These are phyloP conservation scores for Troilus luridus DNA, from an alignment of 2,888 invertebrate species.

Conservation along the genomic window DNA sequence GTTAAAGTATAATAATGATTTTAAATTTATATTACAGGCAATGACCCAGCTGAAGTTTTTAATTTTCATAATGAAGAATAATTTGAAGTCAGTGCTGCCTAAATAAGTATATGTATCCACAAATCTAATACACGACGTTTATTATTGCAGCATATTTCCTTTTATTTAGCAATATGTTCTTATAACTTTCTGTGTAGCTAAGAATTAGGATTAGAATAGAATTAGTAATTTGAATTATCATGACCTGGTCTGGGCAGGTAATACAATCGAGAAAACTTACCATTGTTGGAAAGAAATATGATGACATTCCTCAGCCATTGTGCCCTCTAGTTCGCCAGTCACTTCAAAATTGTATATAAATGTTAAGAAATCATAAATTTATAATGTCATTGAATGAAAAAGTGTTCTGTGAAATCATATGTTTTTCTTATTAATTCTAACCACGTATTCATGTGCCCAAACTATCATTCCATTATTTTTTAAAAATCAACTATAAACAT, in stretches of 20 bases:
- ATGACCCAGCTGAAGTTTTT: slow-evolving; percentile 35
- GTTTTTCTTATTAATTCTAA: not conserved
- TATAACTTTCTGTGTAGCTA: not conserved
- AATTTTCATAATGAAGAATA: not conserved
- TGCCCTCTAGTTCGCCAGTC: slow-evolving; percentile 9
- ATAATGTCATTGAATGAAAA: not conserved
- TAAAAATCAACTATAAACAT: not conserved
- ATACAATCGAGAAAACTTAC: slow-evolving; percentile 21
- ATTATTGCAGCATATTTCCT: not conserved
- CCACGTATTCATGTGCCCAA: slow-evolving; percentile 1
- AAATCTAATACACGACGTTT: not conserved
- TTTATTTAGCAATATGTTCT: not conserved
- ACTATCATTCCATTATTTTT: not conserved
- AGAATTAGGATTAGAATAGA: not conserved
- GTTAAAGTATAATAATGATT: not conserved
- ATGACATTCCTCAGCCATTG: slow-evolving; percentile 1
- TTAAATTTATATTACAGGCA: slow-evolving; percentile 19
- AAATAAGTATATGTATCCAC: not conserved
- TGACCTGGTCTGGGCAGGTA: not conserved
- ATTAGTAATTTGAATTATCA: not conserved
- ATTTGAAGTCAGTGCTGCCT: slow-evolving; percentile 4
- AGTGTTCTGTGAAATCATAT: slow-evolving; percentile 13
- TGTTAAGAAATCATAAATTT: slow-evolving; percentile 1
- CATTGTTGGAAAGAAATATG: slow-evolving; percentile 22
- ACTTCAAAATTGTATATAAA: slow-evolving; percentile 24